These are phyloP conservation scores for Nothura maculosa DNA, from an alignment of 2,797 vertebrate genomes.

Conservation along the genomic window DNA sequence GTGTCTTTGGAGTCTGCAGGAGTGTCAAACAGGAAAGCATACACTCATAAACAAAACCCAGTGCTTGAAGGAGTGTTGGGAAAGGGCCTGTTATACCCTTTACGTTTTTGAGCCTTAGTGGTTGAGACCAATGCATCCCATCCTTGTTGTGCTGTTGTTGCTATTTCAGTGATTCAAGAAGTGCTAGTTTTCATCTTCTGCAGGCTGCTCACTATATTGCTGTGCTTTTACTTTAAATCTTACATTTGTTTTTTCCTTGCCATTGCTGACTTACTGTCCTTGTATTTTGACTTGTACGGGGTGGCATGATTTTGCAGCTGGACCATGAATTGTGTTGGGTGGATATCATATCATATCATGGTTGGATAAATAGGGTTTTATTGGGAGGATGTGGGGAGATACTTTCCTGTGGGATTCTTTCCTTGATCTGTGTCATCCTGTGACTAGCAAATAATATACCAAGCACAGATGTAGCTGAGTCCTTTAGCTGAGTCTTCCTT, in stretches of 20 bases:
- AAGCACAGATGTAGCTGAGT: slow-evolving; percentile 19
- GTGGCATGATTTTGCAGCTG: not conserved
- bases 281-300: not conserved
- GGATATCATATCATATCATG: not conserved
- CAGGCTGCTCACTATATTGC: not conserved
- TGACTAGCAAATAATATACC: slow-evolving; percentile 1
- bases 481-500: not conserved
- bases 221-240: not conserved
- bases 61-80: not conserved
- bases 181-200: not conserved
- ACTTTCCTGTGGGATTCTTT: slow-evolving; percentile 29
- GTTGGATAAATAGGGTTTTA: not conserved
- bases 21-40: not conserved
- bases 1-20: not conserved
- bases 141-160: not conserved
- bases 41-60: not conserved
- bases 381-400: not conserved
- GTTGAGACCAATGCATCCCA: not conserved
- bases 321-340: not conserved
- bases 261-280: not conserved
- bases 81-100: not conserved
- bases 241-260: not conserved
- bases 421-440: slow-evolving; percentile 20
- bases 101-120: not conserved
- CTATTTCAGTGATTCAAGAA: not conserved